Evolutionary conservation across 2,113 vertebrate species (phyloP), one percentile per base, ranked within the genome.

Genomic region (Plestiodon gilberti): DNA sequence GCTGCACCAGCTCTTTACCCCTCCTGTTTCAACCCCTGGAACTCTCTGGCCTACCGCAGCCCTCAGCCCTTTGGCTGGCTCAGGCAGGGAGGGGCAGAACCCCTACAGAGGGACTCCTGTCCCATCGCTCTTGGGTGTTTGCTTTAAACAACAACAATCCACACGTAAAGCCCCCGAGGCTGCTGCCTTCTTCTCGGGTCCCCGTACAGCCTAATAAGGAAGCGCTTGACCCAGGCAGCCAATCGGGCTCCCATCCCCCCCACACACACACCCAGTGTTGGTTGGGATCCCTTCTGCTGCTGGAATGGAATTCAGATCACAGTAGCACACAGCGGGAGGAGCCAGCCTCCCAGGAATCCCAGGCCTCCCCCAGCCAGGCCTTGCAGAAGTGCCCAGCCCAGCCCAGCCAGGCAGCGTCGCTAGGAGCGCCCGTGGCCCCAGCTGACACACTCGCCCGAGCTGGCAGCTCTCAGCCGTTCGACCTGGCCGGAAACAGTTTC

Each of bases 171-270:
- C 18, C 15, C 52, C 30, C 43, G 28, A 17, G 22, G 22, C 38
- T 6, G 18, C 73, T 85, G 82, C 85, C 79, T 2, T 10, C 71
- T 62, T 61, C 4, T 38, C n/a, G 8, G 84, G 22, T 0, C 40
- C 38, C n/a, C 11, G 83, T n/a, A 15, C 59, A 92, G 92, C 94
- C 94, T 93, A 94, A 94, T 93, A 94, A 94, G 94, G 93, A 1
- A 94, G 92, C 20, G 59, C 89, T 90, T 33, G 83, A 78, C 78
- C 90, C 69, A 9, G 1, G 20, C 90, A 90, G 92, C 91, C 94
- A 91, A 91, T 91, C 67, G 62, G 35, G 83, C 89, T 0, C 64
- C 35, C 3, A 25, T 75, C 38, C 2, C 35, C 1, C 35, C 55
- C 5, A 25, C 40, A 48, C 61, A n/a, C n/a, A n/a, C n/a, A n/a